Percentiles rank a stretch among this genome's conserved stretches.
Evolutionary conservation across 1,140 invertebrate species (phyloP).

Genomic region (Teleogryllus occipitalis): DNA sequence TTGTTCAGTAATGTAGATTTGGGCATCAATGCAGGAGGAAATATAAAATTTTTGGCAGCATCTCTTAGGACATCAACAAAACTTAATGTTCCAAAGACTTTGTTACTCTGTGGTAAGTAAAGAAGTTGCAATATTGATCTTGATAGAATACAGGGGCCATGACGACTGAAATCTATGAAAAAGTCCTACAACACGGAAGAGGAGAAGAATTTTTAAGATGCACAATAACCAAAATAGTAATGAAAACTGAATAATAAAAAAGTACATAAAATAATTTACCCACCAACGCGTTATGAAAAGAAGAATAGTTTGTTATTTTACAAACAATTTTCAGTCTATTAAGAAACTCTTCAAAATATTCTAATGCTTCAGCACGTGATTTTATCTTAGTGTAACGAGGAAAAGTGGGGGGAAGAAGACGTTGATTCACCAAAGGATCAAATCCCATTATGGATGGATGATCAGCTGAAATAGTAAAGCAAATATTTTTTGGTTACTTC

Average conservation of each 20-base stretch:
- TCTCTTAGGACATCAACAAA: constrained; percentile 78
- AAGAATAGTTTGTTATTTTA: constrained; percentile 67
- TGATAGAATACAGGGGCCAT: constrained; percentile 85
- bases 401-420: constrained; percentile 93
- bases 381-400: constrained; percentile 93
- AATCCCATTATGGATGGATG: constrained; percentile 67
- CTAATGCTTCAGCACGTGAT: constrained; percentile 67
- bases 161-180: constrained; percentile 86
- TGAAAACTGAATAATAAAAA: neutral
- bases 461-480: constrained; percentile 38
- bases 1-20: constrained; percentile 55
- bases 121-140: constrained; percentile 81
- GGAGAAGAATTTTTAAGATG: neutral
- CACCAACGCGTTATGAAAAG: constrained; percentile 78
- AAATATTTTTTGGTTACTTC: neutral
- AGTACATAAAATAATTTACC: constrained; percentile 26
- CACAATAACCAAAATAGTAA: neutral
- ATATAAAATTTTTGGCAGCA: constrained; percentile 76
- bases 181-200: constrained; percentile 63
- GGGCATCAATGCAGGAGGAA: constrained; percentile 69
- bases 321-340: constrained; percentile 71
- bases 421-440: constrained; percentile 90
- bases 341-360: constrained; percentile 77
- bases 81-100: constrained; percentile 39
- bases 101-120: constrained; percentile 51